A percentile compares a stretch with the other conserved stretches of the same genome.
These are phyloP conservation scores for Medauroidea extradentata DNA, from an alignment of 1,140 invertebrate genomes.

Conservation along the genomic window DNA sequence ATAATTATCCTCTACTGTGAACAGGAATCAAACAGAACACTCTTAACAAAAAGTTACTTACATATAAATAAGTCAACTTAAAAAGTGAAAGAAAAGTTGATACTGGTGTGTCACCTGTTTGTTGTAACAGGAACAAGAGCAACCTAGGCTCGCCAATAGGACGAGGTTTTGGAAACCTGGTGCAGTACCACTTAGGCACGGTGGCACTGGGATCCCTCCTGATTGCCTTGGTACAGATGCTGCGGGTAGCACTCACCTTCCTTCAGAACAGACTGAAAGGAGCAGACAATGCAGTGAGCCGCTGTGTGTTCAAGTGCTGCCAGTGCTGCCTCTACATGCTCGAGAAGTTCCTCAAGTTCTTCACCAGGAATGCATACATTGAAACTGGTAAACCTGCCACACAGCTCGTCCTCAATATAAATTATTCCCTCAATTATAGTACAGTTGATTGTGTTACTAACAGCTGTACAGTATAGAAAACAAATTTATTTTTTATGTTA, in stretches of 20 bases:
- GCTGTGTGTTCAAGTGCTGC: conserved; percentile 54
- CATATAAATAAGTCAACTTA: too few species aligned
- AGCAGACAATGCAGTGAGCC: conserved; percentile 40
- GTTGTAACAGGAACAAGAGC: conserved; percentile 60
- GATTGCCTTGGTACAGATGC: conserved; percentile 64
- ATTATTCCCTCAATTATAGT: too few species aligned
- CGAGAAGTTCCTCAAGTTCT: conserved; percentile 66
- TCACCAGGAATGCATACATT: conserved; percentile 74
- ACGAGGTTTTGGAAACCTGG: conserved; percentile 51
- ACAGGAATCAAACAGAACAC: too few species aligned
- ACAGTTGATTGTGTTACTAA: too few species aligned
- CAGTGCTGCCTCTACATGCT: conserved; percentile 69
- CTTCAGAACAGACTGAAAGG: conserved; percentile 42
- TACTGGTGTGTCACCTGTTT: too few species aligned
- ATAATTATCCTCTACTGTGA: too few species aligned
- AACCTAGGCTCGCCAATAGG: conserved; percentile 53
- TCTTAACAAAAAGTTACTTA: too few species aligned
- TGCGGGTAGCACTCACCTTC: conserved; percentile 51
- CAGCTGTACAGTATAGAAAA: too few species aligned
- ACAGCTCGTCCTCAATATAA: too few species aligned
- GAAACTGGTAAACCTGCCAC: conserved; percentile 69
- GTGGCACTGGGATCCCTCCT: conserved; percentile 71
- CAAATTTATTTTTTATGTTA: too few species aligned
- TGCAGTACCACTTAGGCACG: conserved; percentile 70
- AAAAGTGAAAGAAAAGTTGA: too few species aligned